Evolutionary conservation across 2,797 vertebrate species (phyloP).

Genomic region (Anomalospiza imberbis): DNA sequence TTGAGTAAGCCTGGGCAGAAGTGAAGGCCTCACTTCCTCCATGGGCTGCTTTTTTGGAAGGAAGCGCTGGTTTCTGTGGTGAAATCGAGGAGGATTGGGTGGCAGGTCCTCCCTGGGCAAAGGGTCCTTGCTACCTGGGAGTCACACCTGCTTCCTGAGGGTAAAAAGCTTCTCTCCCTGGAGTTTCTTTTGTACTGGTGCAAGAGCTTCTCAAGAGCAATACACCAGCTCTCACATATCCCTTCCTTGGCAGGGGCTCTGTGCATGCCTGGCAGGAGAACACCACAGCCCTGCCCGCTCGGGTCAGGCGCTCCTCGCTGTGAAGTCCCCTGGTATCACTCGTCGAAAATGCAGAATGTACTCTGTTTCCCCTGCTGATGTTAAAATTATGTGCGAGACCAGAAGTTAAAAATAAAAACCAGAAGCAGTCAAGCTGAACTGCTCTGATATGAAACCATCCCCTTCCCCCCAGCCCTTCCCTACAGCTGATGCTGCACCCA

Average conservation of each 20-base stretch:
- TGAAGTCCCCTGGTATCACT: background rate
- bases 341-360: accelerated
- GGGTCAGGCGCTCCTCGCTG: accelerated
- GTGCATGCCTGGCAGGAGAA: background rate
- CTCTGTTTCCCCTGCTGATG: background rate
- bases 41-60: background rate
- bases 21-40: background rate
- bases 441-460: background rate
- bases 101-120: background rate
- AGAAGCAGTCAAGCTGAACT: background rate
- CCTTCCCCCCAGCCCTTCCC: background rate
- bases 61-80: background rate
- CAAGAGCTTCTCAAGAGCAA: background rate
- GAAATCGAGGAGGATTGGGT: background rate
- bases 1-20: background rate
- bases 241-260: background rate
- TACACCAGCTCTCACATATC: background rate
- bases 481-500: background rate
- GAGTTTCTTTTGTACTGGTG: background rate
- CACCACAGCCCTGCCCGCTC: background rate
- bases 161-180: background rate
- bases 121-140: background rate
- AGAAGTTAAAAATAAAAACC: constrained; percentile 2
- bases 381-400: background rate
- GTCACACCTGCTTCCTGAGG: background rate